phyloP scores from a whole-genome alignment of 2,113 vertebrate genomes.

The Speoplatyrhinus poulsoni region DNA sequence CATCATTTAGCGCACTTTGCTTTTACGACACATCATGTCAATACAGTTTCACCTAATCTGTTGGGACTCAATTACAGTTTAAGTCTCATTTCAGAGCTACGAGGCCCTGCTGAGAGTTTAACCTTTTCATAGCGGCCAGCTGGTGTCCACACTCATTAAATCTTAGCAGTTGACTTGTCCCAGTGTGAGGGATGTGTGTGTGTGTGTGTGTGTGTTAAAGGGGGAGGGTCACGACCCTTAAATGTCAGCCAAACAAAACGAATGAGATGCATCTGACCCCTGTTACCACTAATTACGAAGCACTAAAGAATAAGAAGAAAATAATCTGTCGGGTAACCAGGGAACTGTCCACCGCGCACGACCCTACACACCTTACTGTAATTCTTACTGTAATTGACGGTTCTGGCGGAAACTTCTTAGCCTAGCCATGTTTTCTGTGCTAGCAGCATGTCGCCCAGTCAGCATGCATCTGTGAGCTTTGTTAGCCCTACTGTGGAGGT shows the following conservation, averaged over 20 bases:
- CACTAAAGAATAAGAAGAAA: constrained; percentile 19
- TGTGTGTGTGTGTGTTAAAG: constrained; percentile 5
- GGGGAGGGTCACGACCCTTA: constrained; percentile 59
- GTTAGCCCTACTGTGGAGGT: neutral
- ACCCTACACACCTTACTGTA: too few species aligned
- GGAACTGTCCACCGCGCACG: neutral
- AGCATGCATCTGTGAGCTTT: neutral
- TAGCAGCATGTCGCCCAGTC: neutral
- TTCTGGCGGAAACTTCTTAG: constrained; percentile 15
- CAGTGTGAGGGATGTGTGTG: constrained; percentile 29
- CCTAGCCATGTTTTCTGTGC: neutral
- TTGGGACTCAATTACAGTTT: constrained; percentile 39
- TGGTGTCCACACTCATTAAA: constrained; percentile 73
- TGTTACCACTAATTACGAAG: constrained; percentile 61
- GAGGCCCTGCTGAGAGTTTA: constrained; percentile 60
- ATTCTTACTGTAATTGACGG: constrained; percentile 44
- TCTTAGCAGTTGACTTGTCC: constrained; percentile 64
- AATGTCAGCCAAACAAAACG: constrained; percentile 73
- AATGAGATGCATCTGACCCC: constrained; percentile 57
- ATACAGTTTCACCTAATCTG: constrained; percentile 28
- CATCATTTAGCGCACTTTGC: neutral
- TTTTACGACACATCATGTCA: constrained; percentile 13
- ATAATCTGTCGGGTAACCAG: constrained; percentile 44
- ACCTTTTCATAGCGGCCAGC: constrained; percentile 70
- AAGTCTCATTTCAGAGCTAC: constrained; percentile 41